Evolutionary conservation across 2,888 invertebrate genomes (phyloP), one percentile per base, ranked within the genome.

Genomic region (Taphrorychus bicolor): DNA sequence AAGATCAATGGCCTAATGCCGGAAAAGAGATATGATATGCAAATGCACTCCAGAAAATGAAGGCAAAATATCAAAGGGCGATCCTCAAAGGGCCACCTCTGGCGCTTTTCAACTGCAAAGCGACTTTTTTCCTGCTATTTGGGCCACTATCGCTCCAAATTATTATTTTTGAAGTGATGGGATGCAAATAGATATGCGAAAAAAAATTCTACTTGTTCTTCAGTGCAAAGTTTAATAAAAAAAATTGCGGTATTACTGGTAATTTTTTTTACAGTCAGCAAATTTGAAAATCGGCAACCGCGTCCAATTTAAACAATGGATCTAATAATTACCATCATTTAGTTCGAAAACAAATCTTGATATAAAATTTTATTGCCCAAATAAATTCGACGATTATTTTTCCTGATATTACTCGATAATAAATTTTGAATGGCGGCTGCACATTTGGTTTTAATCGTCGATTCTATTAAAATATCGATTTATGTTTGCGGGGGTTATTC

Each of bases 21-120:
- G 19, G 67, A 59, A 62, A 52, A 54, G 73, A 71, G 71, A 75
- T 75, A 76, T 75, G 71, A 71, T 74, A 77, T 77, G 76, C 76
- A 76, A 75, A 76, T 77, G 73, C 74, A 74, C 72, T 74, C 59
- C 57, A 67, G 62, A 66, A 73, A 73, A 72, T 74, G 73, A 74
- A 59, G 70, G 56, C 18, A 21, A 52, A 51, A 65, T 59, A 59
- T 65, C 65, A 65, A 59, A 65, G 65, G 22, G 63, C 49, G 14
- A 14, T 45, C 24, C 22, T 63, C 49, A 63, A 63, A 63, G 62
- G 19, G 23, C 7, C 4, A 24, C 57, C 16, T 23, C 49, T 22
- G 49, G 21, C 17, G 41, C 52, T 52, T 64, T 58, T 58, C 49
- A 52, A 17, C 23, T 18, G 51, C 18, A 51, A 18, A 24, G 41